Evolutionary conservation across 2,888 invertebrate species (phyloP).

Genomic region (Dascillus cervinus): DNA sequence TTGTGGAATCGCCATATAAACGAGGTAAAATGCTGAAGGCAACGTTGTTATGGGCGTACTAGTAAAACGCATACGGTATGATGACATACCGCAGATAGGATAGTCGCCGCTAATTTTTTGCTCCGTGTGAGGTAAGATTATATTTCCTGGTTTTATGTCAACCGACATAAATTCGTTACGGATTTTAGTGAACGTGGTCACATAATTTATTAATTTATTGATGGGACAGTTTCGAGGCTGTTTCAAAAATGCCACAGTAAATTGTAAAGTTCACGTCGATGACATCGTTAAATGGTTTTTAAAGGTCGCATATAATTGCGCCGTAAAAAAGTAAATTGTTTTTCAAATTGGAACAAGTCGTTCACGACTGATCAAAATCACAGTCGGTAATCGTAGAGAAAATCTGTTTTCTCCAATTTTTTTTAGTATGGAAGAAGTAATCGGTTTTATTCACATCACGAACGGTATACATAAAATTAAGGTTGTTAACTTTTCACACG

Average conservation of each 20-base stretch:
- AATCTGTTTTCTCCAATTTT: no score
- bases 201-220: no score
- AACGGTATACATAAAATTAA: conserved; percentile 15
- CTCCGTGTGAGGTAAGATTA: conserved; percentile 7
- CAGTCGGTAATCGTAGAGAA: no score
- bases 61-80: conserved; percentile 10
- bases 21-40: conserved; percentile 6
- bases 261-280: conserved; percentile 5
- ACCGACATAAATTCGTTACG: no score
- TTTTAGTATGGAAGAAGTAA: no score
- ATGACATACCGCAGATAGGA: conserved; percentile 13
- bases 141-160: no score
- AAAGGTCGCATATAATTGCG: no score
- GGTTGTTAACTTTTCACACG: conserved; percentile 19
- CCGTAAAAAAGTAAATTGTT: no score
- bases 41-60: conserved; percentile 10
- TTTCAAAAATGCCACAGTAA: conserved; percentile 3
- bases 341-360: no score
- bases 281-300: conserved; percentile 7
- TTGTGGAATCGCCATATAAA: no score
- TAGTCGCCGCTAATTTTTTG: conserved; percentile 9
- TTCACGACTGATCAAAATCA: no score
- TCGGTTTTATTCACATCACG: conserved; percentile 17
- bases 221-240: no score
- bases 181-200: conserved; percentile 3